A percentile compares a stretch with the other conserved stretches of the same genome.
Evolutionary conservation across 1,140 invertebrate genomes (phyloP).

Genomic region (Sycophaga agraensis): DNA sequence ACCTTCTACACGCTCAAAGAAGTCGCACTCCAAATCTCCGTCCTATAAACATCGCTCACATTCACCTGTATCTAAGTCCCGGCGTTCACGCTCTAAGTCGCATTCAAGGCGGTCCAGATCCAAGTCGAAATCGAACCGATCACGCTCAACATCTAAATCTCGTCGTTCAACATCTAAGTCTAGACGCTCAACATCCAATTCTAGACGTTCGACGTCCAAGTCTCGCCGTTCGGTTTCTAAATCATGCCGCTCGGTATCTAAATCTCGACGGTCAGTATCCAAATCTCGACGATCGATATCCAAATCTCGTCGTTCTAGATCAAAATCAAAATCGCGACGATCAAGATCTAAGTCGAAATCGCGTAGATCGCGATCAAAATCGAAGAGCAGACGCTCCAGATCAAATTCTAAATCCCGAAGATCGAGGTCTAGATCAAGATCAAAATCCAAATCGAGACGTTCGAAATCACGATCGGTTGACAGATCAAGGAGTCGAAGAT

Average conservation of each 20-base stretch:
- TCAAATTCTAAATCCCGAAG: slow-evolving; percentile 46
- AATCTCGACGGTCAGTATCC: slow-evolving; percentile 45
- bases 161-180: slow-evolving; percentile 38
- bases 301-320: slow-evolving; percentile 37
- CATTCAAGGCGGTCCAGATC: slow-evolving; percentile 35
- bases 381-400: slow-evolving; percentile 38
- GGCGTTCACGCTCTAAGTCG: slow-evolving; percentile 44
- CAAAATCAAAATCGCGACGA: slow-evolving; percentile 36
- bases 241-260: slow-evolving; percentile 21
- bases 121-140: slow-evolving; percentile 30
- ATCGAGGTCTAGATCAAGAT: slow-evolving; percentile 51
- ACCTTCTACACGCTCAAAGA: slow-evolving; percentile 39
- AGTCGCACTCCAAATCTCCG: slow-evolving; percentile 50
- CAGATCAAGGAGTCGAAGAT: slow-evolving; percentile 40
- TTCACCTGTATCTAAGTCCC: slow-evolving; percentile 41
- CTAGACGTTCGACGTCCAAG: slow-evolving; percentile 37
- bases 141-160: slow-evolving; percentile 49
- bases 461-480: slow-evolving; percentile 39
- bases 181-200: slow-evolving; percentile 38
- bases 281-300: slow-evolving; percentile 44
- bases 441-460: slow-evolving; percentile 43
- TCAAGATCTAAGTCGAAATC: slow-evolving; percentile 40
- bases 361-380: slow-evolving; percentile 41
- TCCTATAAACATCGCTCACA: slow-evolving; percentile 43
- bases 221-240: slow-evolving; percentile 38